Evolutionary conservation across 1,140 invertebrate genomes (phyloP).

Genomic region (Ceratitis capitata): DNA sequence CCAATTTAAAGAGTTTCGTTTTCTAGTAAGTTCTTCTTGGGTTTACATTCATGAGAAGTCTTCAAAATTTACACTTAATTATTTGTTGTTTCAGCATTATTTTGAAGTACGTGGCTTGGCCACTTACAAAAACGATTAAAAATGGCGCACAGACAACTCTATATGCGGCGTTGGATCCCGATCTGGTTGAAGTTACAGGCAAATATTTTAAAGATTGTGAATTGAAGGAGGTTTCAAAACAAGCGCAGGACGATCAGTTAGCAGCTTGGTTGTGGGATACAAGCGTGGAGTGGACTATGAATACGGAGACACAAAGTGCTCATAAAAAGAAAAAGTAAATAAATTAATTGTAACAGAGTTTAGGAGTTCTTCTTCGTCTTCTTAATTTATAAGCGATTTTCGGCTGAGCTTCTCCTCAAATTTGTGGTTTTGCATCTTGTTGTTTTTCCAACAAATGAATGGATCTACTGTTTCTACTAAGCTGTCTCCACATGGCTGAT

Average conservation of each 20-base stretch:
- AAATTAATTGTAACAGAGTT: too few species aligned
- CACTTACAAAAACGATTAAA: constrained; percentile 75
- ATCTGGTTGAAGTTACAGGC: constrained; percentile 58
- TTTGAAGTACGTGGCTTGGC: constrained; percentile 76
- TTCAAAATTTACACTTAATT: neutral
- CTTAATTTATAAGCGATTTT: too few species aligned
- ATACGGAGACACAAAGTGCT: too few species aligned
- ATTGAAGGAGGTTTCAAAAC: neutral
- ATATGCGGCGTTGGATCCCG: constrained; percentile 75
- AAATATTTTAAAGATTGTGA: neutral
- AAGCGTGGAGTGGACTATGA: neutral
- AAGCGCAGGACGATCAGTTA: neutral
- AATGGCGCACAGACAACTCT: constrained; percentile 79
- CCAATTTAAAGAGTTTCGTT: constrained; percentile 63
- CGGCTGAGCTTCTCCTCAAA: too few species aligned
- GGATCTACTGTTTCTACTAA: too few species aligned
- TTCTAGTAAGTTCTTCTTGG: neutral
- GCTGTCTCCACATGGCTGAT: too few species aligned
- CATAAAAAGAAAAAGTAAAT: too few species aligned
- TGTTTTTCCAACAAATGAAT: too few species aligned
- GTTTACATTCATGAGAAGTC: neutral
- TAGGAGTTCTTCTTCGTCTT: too few species aligned
- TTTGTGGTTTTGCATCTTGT: too few species aligned
- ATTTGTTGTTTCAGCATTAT: constrained; percentile 67
- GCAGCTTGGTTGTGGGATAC: neutral